Conservation (phyloP, 35 echinoderm and acorn worm species). For the Patiria miniata region DNA sequence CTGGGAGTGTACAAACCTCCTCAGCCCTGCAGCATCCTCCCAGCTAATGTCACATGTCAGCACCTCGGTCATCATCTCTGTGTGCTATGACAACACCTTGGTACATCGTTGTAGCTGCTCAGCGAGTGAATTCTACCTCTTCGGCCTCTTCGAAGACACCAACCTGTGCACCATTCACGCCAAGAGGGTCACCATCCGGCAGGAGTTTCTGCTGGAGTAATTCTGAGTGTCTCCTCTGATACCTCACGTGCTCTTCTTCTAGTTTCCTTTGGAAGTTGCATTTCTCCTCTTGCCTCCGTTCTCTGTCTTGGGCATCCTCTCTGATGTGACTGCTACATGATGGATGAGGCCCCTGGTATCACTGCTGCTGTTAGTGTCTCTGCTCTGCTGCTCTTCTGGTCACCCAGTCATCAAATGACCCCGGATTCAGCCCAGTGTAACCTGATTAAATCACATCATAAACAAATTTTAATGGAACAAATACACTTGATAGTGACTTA, state of each 20-base stretch:
- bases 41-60: constrained; percentile 61
- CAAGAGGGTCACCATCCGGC: too few species aligned
- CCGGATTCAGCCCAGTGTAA: constrained; percentile 23
- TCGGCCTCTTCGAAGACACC: too few species aligned
- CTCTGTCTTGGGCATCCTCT: too few species aligned
- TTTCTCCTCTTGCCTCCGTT: too few species aligned
- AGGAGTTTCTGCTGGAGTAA: constrained; percentile 42
- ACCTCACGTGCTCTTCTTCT: too few species aligned
- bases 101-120: constrained; percentile 45
- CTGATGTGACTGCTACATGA: constrained; percentile 27
- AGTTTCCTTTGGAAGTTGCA: too few species aligned
- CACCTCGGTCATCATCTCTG: constrained; percentile 80
- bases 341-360: background rate
- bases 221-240: too few species aligned
- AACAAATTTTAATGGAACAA: too few species aligned
- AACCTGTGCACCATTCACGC: too few species aligned
- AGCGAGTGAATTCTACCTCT: constrained; percentile 48
- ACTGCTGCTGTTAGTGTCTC: constrained; percentile 47
- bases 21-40: constrained; percentile 41
- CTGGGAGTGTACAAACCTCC: constrained; percentile 73
- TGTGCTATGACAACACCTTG: constrained; percentile 56
- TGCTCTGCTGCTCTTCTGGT: constrained; percentile 70
- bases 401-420: constrained; percentile 75
- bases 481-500: too few species aligned
- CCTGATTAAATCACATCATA: too few species aligned